These are phyloP conservation scores for Drosophila silvestris DNA, from an alignment of 2,888 invertebrate species.

Conservation along the genomic window DNA sequence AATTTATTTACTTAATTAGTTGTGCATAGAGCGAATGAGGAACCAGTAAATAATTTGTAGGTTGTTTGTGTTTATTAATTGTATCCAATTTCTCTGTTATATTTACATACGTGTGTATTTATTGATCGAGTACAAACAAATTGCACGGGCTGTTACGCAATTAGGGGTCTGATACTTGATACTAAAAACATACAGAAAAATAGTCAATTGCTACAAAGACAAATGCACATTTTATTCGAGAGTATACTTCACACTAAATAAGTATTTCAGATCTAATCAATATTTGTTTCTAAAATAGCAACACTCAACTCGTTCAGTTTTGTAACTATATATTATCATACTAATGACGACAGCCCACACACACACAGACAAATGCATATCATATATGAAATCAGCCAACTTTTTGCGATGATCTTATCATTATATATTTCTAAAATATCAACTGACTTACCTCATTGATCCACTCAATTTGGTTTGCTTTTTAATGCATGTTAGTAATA, in stretches of 20 bases:
- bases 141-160: slow-evolving; percentile 51
- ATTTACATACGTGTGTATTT: slow-evolving; percentile 15
- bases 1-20: slow-evolving; percentile 51
- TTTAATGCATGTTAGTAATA: not conserved
- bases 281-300: not conserved
- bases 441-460: not conserved
- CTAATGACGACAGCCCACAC: slow-evolving; percentile 34
- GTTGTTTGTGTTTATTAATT: slow-evolving; percentile 50
- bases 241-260: slow-evolving; percentile 3
- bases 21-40: slow-evolving; percentile 12
- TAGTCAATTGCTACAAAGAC: slow-evolving; percentile 37
- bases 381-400: slow-evolving; percentile 4
- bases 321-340: slow-evolving; percentile 19
- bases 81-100: slow-evolving; percentile 44
- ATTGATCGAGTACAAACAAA: slow-evolving; percentile 51
- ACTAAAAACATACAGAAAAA: slow-evolving; percentile 31
- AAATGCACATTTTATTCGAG: slow-evolving; percentile 17
- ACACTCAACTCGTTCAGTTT: not conserved
- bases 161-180: slow-evolving; percentile 24
- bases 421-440: not conserved
- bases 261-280: slow-evolving; percentile 26
- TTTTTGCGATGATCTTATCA: slow-evolving; percentile 20
- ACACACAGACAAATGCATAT: not conserved
- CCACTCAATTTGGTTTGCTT: not conserved
- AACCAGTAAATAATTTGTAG: slow-evolving; percentile 23